Base-by-base conservation (phyloP, 2,888 invertebrate genomes). In the Zaprionus obscuricornis region DNA sequence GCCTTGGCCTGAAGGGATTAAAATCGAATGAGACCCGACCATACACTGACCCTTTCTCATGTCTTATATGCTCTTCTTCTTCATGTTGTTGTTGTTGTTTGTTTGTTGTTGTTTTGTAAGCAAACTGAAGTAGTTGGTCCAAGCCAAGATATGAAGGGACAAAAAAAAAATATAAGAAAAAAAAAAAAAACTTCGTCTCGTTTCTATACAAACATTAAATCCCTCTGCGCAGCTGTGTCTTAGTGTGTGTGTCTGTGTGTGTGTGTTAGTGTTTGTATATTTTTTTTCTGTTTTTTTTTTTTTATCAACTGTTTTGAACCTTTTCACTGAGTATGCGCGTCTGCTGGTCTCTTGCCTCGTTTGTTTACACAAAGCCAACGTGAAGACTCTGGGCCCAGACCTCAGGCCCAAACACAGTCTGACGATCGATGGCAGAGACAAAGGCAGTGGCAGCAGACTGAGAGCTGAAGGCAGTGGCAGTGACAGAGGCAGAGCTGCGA, bases 201-300 rank as follows among this genome's bases (percentile, higher is more conserved):
- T 75, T 76, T 81, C 71, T 81, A 82, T 72, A 83, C 84, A 83
- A 83, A 82, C 64, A 85, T 65, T 68, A 76, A 82, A 85, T 83
- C 79, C 82, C 68, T 72, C 46, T 66, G 57, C 58, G 42, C 40
- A 40, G 39, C 39, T 40, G 29, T 49, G 34, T 51, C 33, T 49
- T 24, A 16, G 58, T 68, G 54, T 72, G 59, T 69, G 24, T 37
- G 10, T 49, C 1, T 39, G 11, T 49, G 27, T 17, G 37, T 55
- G 36, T 56, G 37, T 51, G 47, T 50, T 37, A 51, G 50, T 69
- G 47, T 65, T 29, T 62, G 56, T 70, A 47, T 74, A 42, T 75
- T 37, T 60, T 51, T 54, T 55, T 70, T 58, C 50, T 58, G 68
- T 22, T 49, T 17, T 27, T 31, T 55, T 50, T 67, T 79, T 78